A percentile compares a stretch with the other conserved stretches of the same genome.
These are phyloP conservation scores for Leptinotarsa defecta DNA, from an alignment of 1,140 invertebrate species.

Conservation along the genomic window DNA sequence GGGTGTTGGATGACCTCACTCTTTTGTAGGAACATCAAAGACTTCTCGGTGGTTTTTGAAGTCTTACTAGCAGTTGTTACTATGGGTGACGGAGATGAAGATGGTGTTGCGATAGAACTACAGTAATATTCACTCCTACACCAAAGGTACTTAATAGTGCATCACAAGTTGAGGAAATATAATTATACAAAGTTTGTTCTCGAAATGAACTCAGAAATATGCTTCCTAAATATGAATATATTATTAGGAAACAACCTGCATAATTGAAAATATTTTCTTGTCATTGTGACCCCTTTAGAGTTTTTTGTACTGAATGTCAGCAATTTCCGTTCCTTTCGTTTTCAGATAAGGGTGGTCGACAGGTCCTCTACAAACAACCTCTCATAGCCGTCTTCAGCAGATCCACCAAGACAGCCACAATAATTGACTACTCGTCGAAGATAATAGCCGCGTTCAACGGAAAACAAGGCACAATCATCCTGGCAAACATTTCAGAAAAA, in stretches of 20 bases:
- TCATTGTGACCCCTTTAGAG: not conserved
- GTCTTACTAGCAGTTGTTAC: not conserved
- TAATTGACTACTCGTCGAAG: not conserved
- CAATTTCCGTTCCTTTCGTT: not conserved
- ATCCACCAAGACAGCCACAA: not conserved
- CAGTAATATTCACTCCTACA: too few relatives aligned
- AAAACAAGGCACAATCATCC: not conserved
- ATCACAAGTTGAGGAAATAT: too few relatives aligned
- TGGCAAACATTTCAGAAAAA: not conserved
- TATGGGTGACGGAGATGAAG: too few relatives aligned
- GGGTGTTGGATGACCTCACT: conserved; percentile 46
- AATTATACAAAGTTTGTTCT: too few relatives aligned
- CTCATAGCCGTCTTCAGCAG: not conserved
- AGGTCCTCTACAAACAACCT: not conserved
- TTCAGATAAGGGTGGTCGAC: not conserved
- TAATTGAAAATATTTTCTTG: too few relatives aligned
- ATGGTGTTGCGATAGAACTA: too few relatives aligned
- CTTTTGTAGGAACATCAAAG: conserved; percentile 42
- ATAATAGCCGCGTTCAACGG: not conserved
- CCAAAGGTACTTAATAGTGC: too few relatives aligned
- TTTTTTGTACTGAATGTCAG: not conserved
- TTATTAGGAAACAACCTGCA: too few relatives aligned
- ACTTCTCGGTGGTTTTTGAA: not conserved
- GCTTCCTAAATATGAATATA: too few relatives aligned
- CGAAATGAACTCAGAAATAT: too few relatives aligned